Percentiles rank a stretch among this genome's conserved stretches.
Evolutionary conservation across 2,888 invertebrate genomes (phyloP).

Genomic region (Sepioteuthis lessoniana): DNA sequence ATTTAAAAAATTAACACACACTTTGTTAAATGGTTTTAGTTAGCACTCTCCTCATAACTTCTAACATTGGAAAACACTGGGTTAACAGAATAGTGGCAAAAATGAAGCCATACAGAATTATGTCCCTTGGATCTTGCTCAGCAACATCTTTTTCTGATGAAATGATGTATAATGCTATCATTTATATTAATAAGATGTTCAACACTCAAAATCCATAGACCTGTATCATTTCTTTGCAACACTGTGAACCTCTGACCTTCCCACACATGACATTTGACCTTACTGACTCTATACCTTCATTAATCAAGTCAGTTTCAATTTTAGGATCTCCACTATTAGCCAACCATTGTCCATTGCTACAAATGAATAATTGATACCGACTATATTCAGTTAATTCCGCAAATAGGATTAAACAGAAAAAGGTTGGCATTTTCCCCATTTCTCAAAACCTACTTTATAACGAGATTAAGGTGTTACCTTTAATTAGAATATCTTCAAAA

Average conservation of each 20-base stretch:
- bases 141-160: not conserved
- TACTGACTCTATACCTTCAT: not conserved
- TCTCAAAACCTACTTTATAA: conserved; percentile 10
- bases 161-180: not conserved
- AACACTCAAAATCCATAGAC: not conserved
- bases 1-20: no score
- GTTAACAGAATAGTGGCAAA: no score
- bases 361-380: conserved; percentile 11
- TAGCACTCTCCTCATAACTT: no score
- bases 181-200: not conserved
- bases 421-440: not conserved
- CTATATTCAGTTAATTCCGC: conserved; percentile 5
- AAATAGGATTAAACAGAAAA: conserved; percentile 33
- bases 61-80: no score
- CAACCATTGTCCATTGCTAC: not conserved
- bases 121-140: not conserved
- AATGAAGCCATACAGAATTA: no score
- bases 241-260: not conserved
- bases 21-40: no score
- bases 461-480: not conserved
- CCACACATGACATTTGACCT: not conserved
- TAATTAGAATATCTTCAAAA: not conserved
- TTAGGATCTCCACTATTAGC: not conserved
- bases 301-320: conserved; percentile 23
- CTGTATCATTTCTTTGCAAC: not conserved